These are phyloP conservation scores for Hyppa rectilinea DNA, from an alignment of 2,888 invertebrate genomes.

Conservation along the genomic window DNA sequence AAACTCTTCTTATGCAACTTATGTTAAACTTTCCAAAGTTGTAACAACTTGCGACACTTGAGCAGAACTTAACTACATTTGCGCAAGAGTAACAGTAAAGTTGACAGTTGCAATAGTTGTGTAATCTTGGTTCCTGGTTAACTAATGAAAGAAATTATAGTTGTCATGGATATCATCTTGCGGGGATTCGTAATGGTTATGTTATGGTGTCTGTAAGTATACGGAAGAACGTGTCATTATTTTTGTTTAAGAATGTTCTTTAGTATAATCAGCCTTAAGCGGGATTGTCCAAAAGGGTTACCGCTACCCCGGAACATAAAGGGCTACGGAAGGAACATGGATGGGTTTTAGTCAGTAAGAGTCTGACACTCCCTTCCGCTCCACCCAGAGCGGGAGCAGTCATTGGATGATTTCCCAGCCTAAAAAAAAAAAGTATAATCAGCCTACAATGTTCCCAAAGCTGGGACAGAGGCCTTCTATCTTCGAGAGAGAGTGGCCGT, in stretches of 20 bases:
- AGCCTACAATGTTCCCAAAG: too few species aligned
- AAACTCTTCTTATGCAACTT: constrained; percentile 47
- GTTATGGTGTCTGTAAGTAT: neutral
- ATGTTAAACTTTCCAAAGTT: constrained; percentile 42
- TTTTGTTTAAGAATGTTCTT: neutral
- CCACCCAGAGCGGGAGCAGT: too few species aligned
- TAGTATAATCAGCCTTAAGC: too few species aligned
- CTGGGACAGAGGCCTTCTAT: too few species aligned
- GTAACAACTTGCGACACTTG: constrained; percentile 45
- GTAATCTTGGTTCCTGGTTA: constrained; percentile 53
- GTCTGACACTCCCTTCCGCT: too few species aligned
- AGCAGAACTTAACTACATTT: constrained; percentile 35
- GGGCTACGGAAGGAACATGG: too few species aligned
- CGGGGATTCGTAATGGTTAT: constrained; percentile 16
- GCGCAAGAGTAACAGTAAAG: constrained; percentile 54
- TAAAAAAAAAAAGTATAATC: too few species aligned
- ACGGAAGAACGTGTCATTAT: constrained; percentile 18
- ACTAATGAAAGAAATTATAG: constrained; percentile 55
- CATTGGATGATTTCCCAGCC: too few species aligned
- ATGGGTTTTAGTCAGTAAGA: too few species aligned
- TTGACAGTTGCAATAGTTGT: constrained; percentile 50
- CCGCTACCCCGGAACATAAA: too few species aligned
- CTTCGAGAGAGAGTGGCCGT: too few species aligned
- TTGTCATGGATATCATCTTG: constrained; percentile 29
- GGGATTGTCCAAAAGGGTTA: too few species aligned